These are phyloP conservation scores for Frankliniella intonsa DNA, from an alignment of 2,888 invertebrate species.

Conservation along the genomic window DNA sequence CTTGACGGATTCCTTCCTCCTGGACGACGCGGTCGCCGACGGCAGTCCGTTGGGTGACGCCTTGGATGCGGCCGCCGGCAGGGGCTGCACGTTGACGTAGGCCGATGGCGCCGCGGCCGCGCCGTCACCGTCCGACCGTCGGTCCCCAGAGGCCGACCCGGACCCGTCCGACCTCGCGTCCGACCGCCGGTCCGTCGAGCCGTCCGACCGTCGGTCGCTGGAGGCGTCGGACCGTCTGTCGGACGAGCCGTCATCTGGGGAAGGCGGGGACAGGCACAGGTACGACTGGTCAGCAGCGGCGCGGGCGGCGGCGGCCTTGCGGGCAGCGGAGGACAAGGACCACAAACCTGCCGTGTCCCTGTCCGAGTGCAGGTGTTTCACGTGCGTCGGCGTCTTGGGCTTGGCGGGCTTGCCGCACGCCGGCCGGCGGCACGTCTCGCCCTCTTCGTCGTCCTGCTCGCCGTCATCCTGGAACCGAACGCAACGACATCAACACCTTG, in stretches of 20 bases:
- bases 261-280: neutral
- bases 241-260: conserved; percentile 1
- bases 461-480: neutral
- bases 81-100: neutral
- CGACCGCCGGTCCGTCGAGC: neutral
- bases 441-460: neutral
- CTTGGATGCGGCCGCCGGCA: neutral
- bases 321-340: no score
- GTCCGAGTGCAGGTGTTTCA: neutral
- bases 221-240: neutral
- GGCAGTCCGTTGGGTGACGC: neutral
- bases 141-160: neutral
- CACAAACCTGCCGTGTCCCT: neutral
- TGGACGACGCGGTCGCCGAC: neutral
- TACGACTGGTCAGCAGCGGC: neutral
- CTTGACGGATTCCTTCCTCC: neutral
- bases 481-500: neutral
- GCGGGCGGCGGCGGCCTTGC: no score
- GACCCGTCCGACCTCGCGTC: neutral
- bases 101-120: neutral
- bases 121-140: neutral
- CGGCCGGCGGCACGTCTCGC: neutral
- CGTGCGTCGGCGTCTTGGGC: conserved; percentile 11
- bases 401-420: neutral
- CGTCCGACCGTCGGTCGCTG: neutral